A percentile compares a stretch with the other conserved stretches of the same genome.
phyloP scores from a whole-genome alignment of 1,140 invertebrate species.

The Polypedilum pembai region DNA sequence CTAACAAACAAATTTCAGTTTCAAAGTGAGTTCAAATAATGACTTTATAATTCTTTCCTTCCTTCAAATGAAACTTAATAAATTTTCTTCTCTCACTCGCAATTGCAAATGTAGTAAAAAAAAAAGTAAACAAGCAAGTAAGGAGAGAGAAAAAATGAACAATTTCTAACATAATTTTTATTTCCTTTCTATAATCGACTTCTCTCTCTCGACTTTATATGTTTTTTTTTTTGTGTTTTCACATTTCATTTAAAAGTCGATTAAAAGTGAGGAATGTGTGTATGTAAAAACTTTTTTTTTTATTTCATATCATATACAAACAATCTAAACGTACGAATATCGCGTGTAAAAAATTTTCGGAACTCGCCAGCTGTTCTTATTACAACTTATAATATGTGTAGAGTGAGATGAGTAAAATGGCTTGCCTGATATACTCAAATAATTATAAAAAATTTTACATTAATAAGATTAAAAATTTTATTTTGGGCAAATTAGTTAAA shows the following conservation, averaged over 20 bases:
- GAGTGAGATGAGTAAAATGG: not conserved
- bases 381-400: not conserved
- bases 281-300: not conserved
- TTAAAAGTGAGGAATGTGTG: not conserved
- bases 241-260: constrained; percentile 14
- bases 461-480: constrained; percentile 7
- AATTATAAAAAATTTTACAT: not conserved
- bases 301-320: not conserved
- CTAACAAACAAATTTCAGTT: not conserved
- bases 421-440: constrained; percentile 3
- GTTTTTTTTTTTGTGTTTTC: not conserved
- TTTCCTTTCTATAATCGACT: constrained; percentile 11
- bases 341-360: not conserved
- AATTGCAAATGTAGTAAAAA: not conserved
- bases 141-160: not conserved
- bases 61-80: not conserved
- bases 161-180: constrained; percentile 12
- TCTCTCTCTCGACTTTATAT: not conserved
- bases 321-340: constrained; percentile 4
- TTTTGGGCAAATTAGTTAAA: not conserved
- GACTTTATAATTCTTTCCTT: constrained; percentile 5
- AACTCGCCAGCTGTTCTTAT: constrained; percentile 16
- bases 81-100: not conserved
- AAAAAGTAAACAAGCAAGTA: not conserved
- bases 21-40: constrained; percentile 5